These are phyloP conservation scores for Polydrusus pterygomalis DNA, from an alignment of 2,888 invertebrate species.

Conservation along the genomic window DNA sequence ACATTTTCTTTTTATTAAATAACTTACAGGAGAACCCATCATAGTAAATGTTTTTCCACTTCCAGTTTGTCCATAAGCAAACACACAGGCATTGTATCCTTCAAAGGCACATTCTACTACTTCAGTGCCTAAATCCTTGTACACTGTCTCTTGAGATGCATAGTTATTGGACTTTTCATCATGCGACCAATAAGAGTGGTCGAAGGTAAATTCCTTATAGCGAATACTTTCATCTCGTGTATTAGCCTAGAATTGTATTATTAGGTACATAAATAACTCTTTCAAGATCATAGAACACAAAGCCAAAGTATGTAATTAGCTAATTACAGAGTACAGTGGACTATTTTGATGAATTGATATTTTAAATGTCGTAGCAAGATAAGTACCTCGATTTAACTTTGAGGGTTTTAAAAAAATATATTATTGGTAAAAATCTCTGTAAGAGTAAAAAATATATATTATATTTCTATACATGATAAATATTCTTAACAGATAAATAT, in stretches of 20 bases:
- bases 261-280: too few species aligned
- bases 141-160: slow-evolving; percentile 88
- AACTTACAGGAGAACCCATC: slow-evolving; percentile 84
- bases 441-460: too few species aligned
- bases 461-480: neutral
- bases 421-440: too few species aligned
- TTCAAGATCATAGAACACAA: too few species aligned
- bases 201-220: slow-evolving; percentile 91
- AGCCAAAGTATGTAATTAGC: too few species aligned
- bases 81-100: slow-evolving; percentile 92
- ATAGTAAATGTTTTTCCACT: slow-evolving; percentile 94
- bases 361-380: too few species aligned
- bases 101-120: slow-evolving; percentile 88
- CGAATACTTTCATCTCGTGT: slow-evolving; percentile 71
- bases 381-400: too few species aligned
- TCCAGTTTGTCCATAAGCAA: slow-evolving; percentile 94
- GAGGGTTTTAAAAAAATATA: too few species aligned
- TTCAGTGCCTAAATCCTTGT: slow-evolving; percentile 84
- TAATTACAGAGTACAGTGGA: too few species aligned
- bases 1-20: neutral
- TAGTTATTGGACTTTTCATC: slow-evolving; percentile 81
- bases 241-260: slow-evolving; percentile 64
- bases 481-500: neutral
- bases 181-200: slow-evolving; percentile 92
- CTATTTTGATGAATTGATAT: too few species aligned